Evolutionary conservation across 2,888 invertebrate species (phyloP).

Genomic region (Melieria picta): DNA sequence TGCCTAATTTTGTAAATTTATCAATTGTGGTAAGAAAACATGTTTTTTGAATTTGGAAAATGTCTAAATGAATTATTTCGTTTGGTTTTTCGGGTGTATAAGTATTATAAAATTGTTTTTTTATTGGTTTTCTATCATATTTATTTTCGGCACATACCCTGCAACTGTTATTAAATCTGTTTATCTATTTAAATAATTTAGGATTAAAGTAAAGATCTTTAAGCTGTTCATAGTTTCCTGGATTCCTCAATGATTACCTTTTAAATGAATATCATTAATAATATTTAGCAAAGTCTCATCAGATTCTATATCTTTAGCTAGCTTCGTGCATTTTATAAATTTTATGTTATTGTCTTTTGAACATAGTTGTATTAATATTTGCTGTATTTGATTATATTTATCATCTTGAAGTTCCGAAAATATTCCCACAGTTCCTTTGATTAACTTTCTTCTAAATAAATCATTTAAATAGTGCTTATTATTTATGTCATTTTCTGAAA

Average conservation of each 20-base stretch:
- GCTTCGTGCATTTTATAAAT: slow-evolving; percentile 37
- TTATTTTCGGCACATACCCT: slow-evolving; percentile 35
- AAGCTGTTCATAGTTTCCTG: slow-evolving; percentile 35
- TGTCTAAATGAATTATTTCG: slow-evolving; percentile 37
- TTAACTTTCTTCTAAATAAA: slow-evolving; percentile 27
- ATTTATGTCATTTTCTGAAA: slow-evolving; percentile 22
- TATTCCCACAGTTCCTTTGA: slow-evolving; percentile 31
- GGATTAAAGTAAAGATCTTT: slow-evolving; percentile 35
- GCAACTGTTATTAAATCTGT: too few species aligned
- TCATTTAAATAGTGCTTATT: slow-evolving; percentile 16
- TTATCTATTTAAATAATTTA: slow-evolving; percentile 16
- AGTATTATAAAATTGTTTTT: slow-evolving; percentile 33
- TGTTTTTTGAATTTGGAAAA: slow-evolving; percentile 34
- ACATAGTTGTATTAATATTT: slow-evolving; percentile 20
- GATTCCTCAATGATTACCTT: slow-evolving; percentile 36
- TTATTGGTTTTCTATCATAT: slow-evolving; percentile 36
- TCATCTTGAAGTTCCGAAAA: slow-evolving; percentile 26
- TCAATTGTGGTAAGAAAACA: slow-evolving; percentile 39
- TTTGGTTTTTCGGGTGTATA: slow-evolving; percentile 34
- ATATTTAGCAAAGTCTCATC: slow-evolving; percentile 26
- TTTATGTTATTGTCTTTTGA: slow-evolving; percentile 24
- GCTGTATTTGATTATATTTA: slow-evolving; percentile 12
- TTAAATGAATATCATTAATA: slow-evolving; percentile 29
- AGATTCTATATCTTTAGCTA: slow-evolving; percentile 28
- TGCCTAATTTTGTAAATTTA: slow-evolving; percentile 38